Base-by-base conservation (phyloP, 2,113 vertebrate species). In the Cnemophilus loriae region DNA sequence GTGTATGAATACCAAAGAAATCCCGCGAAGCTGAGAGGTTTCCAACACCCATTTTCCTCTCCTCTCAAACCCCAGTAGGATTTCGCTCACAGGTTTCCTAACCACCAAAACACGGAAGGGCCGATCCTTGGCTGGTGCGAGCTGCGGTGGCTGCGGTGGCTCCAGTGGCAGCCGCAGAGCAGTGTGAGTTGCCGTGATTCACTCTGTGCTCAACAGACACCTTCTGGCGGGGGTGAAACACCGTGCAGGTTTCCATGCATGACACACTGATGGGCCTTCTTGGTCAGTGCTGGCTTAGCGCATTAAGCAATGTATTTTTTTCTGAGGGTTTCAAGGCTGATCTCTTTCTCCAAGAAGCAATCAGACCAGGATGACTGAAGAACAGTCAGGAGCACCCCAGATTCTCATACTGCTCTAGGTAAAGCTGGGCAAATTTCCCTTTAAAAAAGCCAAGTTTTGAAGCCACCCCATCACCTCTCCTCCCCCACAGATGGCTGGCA, bases 1-100 rank as follows among this genome's bases (percentile, higher is more conserved):
- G 71, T 94, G 93, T 93, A 60, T 95, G 95, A 87, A 88, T 88
- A 94, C 89, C 89, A 78, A 91, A 63, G 89, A 94, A 90, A 91
- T 91, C 60, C 90, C 82, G 67, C n/a, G 18, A 47, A 84, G 71
- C 8, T 71, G 83, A 96, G 88, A 89, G 84, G 64, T 78, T 79
- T 82, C 85, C 55, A 81, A 87, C 71, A 70, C 23, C 56, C 65
- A 60, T 53, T 49, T 37, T 65, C 90, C 44, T 65, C 27, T 50
- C 50, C 63, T 68, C 74, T 53, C 57, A 50, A 73, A 67, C 30
- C 47, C 30, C 60, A n/a, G 26, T 6, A 47, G 95, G 79, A 87
- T 84, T 93, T 87, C 20, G 7, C 41, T 33, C 69, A 49, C 3
- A 24, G 83, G 47, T 93, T 90, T 96, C 88, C 93, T 92, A 89